These are phyloP conservation scores for Coleophora flavipennella DNA, from an alignment of 2,888 invertebrate genomes.

Conservation along the genomic window DNA sequence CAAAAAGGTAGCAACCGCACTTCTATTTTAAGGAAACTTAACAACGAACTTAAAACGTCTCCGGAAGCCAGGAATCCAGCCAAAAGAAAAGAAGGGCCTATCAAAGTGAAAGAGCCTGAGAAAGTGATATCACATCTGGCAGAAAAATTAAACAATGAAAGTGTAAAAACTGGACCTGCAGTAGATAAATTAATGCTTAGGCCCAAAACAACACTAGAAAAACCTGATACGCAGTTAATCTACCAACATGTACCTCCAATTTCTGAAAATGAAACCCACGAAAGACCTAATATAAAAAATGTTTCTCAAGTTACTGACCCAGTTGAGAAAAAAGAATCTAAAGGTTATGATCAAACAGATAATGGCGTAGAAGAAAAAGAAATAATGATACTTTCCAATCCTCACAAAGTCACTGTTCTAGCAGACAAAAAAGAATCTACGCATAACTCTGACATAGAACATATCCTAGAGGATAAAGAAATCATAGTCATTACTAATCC, in stretches of 20 bases:
- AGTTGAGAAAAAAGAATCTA: neutral
- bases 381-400: too few species aligned
- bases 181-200: too few species aligned
- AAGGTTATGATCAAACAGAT: neutral
- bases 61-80: neutral
- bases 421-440: slow-evolving; percentile 6
- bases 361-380: neutral
- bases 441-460: slow-evolving; percentile 7
- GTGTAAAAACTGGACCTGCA: too few species aligned
- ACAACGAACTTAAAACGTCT: neutral
- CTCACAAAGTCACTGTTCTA: neutral
- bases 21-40: slow-evolving; percentile 1
- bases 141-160: too few species aligned
- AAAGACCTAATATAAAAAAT: too few species aligned
- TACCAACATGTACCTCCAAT: too few species aligned
- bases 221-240: too few species aligned
- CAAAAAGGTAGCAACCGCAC: neutral
- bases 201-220: too few species aligned
- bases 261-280: too few species aligned
- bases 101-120: neutral
- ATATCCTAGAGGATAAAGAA: slow-evolving; percentile 16
- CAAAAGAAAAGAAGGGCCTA: neutral
- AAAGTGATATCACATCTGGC: neutral
- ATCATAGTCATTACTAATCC: slow-evolving; percentile 12
- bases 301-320: neutral